Conservation (phyloP, 2,797 vertebrate genomes). For the Anableps anableps region DNA sequence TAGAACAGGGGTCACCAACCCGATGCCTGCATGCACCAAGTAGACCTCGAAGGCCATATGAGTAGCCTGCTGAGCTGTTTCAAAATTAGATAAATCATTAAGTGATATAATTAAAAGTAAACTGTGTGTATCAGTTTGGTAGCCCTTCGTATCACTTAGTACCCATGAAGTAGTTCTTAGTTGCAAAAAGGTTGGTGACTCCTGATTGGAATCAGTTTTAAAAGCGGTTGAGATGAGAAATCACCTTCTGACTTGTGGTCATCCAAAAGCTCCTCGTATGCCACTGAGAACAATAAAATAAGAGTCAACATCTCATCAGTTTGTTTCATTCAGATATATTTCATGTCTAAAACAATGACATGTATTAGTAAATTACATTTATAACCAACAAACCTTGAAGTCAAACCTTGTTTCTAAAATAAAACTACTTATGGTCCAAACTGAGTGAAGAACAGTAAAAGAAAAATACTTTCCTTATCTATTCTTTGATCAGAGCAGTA, state of each 20-base stretch:
- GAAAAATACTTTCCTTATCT: neutral
- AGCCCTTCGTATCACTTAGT: too few relatives aligned
- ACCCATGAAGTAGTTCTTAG: too few relatives aligned
- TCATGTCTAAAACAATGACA: constrained; percentile 2
- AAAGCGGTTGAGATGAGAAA: constrained; percentile 3
- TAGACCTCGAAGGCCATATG: too few relatives aligned
- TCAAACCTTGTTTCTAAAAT: neutral
- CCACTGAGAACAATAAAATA: constrained; percentile 78
- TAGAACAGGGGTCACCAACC: too few relatives aligned
- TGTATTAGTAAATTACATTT: neutral
- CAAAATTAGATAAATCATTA: too few relatives aligned
- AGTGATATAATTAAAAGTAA: too few relatives aligned
- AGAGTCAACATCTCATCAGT: neutral
- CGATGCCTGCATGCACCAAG: too few relatives aligned
- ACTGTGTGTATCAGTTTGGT: too few relatives aligned
- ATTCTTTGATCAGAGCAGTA: neutral
- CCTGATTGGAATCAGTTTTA: neutral
- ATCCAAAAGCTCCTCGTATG: constrained; percentile 91
- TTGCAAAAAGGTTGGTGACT: too few relatives aligned
- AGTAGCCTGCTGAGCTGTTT: too few relatives aligned
- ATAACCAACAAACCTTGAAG: neutral
- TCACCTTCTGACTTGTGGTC: constrained; percentile 92
- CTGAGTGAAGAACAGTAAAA: neutral
- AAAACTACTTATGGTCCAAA: neutral
- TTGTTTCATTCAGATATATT: neutral